Evolutionary conservation across 2,888 invertebrate species (phyloP), one percentile per base, ranked within the genome.

Genomic region (Pterostichus madidus): DNA sequence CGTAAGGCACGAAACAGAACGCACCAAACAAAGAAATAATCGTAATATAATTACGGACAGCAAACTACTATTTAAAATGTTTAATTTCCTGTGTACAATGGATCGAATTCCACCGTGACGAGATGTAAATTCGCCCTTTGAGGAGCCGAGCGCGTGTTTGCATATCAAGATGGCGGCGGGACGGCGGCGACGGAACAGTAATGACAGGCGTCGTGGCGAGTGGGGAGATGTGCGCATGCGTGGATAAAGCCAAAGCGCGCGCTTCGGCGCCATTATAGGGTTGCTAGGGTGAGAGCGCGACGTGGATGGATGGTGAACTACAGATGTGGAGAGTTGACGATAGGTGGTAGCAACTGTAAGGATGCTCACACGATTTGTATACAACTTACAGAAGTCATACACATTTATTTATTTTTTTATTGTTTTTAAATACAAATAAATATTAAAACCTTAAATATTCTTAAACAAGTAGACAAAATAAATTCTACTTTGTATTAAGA

Each of bases 61-160:
- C 71, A 73, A 80, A 46, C 71, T 78, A 79, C 49, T 81, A 81
- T 81, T 81, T 81, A 81, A 81, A 81, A 81, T 75, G 81, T 81
- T 75, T 81, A 81, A 81, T 81, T 81, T 81, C 81, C 81, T 81
- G 81, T 32, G 32, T 52, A 64, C 80, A 80, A 80, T 80, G 80
- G 52, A 80, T 75, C 52, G 81, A 61, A 17, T 75, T 59, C 56
- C 73, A 81, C 75, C 81, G 81, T 81, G 81, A 81, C 81, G 81
- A 81, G 75, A 81, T 81, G 81, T 75, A 81, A 81, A 81, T 81
- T 73, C 75, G 56, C 81, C 81, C 59, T 56, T 81, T 75, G 44
- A 46, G 68, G 31, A 59, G 44, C 44, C 17, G 31, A 44, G 56
- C 56, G 59, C 44, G 35, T 15, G 56, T 73, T 81, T 81, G 81